Conservation (phyloP, 2,797 vertebrate genomes). For the Cygnus olor region DNA sequence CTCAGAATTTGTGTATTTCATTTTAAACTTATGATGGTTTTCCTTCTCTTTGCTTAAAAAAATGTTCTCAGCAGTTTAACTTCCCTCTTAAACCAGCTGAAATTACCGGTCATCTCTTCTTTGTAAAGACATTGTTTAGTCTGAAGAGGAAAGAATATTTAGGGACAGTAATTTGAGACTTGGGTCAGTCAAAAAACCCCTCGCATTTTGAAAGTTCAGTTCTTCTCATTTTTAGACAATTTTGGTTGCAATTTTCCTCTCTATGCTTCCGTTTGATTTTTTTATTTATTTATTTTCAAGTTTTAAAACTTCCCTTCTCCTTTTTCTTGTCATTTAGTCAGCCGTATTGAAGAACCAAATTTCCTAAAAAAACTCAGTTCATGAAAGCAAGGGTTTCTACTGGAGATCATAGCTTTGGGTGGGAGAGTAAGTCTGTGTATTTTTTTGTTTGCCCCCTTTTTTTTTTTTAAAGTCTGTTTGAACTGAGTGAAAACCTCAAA, state of each 20-base stretch:
- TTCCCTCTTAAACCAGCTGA: not conserved
- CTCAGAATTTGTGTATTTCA: not conserved
- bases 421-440: not conserved
- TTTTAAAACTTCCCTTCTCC: not conserved
- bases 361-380: not conserved
- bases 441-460: not conserved
- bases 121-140: constrained; percentile 21
- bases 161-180: not conserved
- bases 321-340: not conserved
- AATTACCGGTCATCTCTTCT: constrained; percentile 32
- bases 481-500: not conserved
- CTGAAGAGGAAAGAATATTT: constrained; percentile 5
- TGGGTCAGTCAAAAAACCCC: not conserved
- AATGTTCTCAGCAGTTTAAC: not conserved
- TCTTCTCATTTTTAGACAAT: not conserved
- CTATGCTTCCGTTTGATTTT: not conserved
- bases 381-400: not conserved
- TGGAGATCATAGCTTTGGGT: not conserved
- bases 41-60: not conserved
- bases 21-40: not conserved
- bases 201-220: not conserved
- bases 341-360: not conserved
- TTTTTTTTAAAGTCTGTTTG: not conserved
- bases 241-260: not conserved
- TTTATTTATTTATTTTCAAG: not conserved